These are phyloP conservation scores for Pyrrhosoma nymphula DNA, from an alignment of 2,888 invertebrate genomes.

Conservation along the genomic window DNA sequence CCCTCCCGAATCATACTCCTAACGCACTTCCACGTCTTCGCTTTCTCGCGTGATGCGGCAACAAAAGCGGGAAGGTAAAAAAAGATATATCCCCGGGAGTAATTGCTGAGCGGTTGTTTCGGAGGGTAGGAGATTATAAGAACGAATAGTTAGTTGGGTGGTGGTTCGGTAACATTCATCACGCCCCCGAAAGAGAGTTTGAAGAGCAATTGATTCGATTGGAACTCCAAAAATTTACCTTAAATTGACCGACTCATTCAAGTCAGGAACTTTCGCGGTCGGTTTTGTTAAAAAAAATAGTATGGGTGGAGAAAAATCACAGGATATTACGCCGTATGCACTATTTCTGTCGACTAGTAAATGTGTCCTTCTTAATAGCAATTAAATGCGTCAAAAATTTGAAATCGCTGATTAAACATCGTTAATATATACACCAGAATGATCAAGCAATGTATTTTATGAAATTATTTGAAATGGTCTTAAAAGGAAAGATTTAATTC, in stretches of 20 bases:
- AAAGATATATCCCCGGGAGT: slow-evolving; percentile 35
- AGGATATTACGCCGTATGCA: too few species aligned
- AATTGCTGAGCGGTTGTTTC: slow-evolving; percentile 61
- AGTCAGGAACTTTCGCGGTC: too few species aligned
- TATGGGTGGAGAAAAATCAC: too few species aligned
- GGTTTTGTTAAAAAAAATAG: too few species aligned
- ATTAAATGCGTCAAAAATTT: too few species aligned
- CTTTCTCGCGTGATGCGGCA: slow-evolving; percentile 33
- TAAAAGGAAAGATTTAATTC: too few species aligned
- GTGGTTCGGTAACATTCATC: neutral
- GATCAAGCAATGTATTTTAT: too few species aligned
- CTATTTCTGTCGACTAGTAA: too few species aligned
- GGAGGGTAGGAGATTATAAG: slow-evolving; percentile 48
- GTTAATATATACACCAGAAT: too few species aligned
- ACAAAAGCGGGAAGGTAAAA: neutral
- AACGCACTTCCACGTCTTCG: neutral
- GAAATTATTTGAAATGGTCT: too few species aligned
- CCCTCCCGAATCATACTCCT: neutral
- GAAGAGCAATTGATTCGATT: neutral
- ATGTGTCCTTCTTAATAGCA: too few species aligned
- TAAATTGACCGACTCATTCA: neutral
- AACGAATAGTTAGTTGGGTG: neutral
- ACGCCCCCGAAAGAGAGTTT: neutral
- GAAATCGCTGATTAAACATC: too few species aligned
- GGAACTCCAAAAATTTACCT: neutral